Base-by-base conservation (phyloP, 1,140 invertebrate species). In the Pemphigus obesinymphae region DNA sequence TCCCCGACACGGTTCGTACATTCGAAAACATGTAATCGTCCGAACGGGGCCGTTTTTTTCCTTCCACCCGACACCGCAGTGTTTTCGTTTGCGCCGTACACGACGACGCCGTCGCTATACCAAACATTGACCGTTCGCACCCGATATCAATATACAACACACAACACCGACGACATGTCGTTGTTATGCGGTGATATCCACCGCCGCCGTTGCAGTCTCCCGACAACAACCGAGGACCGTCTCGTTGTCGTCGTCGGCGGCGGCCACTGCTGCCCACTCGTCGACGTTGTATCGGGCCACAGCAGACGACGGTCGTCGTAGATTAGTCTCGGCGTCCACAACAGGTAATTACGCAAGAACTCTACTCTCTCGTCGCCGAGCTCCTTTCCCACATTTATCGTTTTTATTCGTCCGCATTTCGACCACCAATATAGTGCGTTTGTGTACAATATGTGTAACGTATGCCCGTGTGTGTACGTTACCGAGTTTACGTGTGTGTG, bases 231-330 rank as follows among this genome's bases (percentile, higher is more conserved):
- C 0, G 31, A 34, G n/a, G 15, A 34, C n/a, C 37, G 37, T 70
- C 66, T 6, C n/a, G 66, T 26, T 31, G 23, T 37, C 66, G 1
- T 13, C 66, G 66, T 5, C 37, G 40, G 3, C 68, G 68, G 31
- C 11, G 40, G 40, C 23, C 23, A 15, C 48, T 15, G 31, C 11
- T 70, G 23, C 23, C 13, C 68, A 26, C 40, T 43, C n/a, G 63
- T 2, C 63, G 34, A 40, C 72, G 48, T 73, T 26, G 6, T 43
- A 23, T 40, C 45, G 72, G 29, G 48, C 20, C n/a, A 29, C 29
- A 34, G 37, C 40, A 34, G 37, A 13, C 50, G 75, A 8, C 26
- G 31, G 73, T 78, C 55, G 75, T 43, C 53, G 75, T 78, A 78
- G 75, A 61, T 61, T 40, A 20, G 31, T 61, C 75, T n/a, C 50